Percentiles rank a stretch among this genome's conserved stretches.
phyloP scores from a whole-genome alignment of 1,140 invertebrate genomes.

The Drosophila quadrilineata region DNA sequence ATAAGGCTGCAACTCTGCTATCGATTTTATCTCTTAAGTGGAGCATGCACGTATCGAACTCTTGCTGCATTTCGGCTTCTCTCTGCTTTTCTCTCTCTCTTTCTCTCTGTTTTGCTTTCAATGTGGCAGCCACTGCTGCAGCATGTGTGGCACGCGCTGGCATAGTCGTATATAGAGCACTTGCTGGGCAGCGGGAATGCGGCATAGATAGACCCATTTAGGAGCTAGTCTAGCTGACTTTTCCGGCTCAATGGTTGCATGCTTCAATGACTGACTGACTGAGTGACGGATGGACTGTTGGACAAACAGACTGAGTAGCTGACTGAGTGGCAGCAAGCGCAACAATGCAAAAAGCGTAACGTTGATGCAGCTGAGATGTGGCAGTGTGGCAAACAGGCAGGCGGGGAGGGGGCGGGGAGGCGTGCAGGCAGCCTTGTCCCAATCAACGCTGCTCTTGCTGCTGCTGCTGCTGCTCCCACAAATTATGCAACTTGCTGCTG shows the following conservation, averaged over 20 bases:
- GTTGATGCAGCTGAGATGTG: slow-evolving; percentile 30
- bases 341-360: slow-evolving; percentile 73
- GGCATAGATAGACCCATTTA: slow-evolving; percentile 31
- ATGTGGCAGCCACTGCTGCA: slow-evolving; percentile 3
- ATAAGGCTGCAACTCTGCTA: no score
- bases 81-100: no score
- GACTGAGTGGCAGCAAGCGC: slow-evolving; percentile 56
- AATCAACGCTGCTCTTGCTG: slow-evolving; percentile 58
- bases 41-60: slow-evolving; percentile 7
- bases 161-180: background rate
- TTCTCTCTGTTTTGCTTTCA: slow-evolving; percentile 18
- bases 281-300: slow-evolving; percentile 18
- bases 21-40: background rate
- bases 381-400: no score
- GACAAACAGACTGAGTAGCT: slow-evolving; percentile 12
- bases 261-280: slow-evolving; percentile 24
- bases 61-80: background rate
- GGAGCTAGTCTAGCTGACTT: slow-evolving; percentile 10
- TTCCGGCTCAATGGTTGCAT: slow-evolving; percentile 25
- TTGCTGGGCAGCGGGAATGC: background rate
- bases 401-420: no score
- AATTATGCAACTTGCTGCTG: slow-evolving; percentile 73
- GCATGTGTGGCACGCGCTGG: slow-evolving; percentile 38
- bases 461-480: slow-evolving; percentile 65
- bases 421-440: slow-evolving; percentile 41